phyloP scores from a whole-genome alignment of 2,888 invertebrate genomes.

The Eupithecia subfuscata region DNA sequence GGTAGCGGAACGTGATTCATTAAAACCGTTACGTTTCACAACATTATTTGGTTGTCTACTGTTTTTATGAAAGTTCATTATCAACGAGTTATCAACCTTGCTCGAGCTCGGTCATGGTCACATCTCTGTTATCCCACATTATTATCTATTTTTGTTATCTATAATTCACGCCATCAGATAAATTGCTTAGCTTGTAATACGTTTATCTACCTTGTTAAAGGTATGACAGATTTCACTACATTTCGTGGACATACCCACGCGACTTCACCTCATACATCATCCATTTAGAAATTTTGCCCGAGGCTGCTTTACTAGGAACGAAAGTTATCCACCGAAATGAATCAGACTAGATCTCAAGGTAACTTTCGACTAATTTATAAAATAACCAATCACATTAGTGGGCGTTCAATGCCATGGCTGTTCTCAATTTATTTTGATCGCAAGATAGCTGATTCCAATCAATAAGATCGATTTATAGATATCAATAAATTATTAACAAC shows the following conservation, averaged over 20 bases:
- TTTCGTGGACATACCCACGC: not conserved
- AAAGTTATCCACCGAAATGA: slow-evolving; percentile 27
- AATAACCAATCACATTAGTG: slow-evolving; percentile 19
- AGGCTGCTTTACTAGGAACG: slow-evolving; percentile 22
- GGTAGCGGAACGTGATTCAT: slow-evolving; percentile 45
- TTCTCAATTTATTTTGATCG: slow-evolving; percentile 11
- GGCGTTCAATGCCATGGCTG: slow-evolving; percentile 29
- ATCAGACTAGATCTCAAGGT: slow-evolving; percentile 25
- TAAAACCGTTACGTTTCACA: slow-evolving; percentile 46
- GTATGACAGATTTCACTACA: not conserved
- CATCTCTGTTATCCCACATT: slow-evolving; percentile 3
- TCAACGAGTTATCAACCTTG: slow-evolving; percentile 18
- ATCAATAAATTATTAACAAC: slow-evolving; percentile 15
- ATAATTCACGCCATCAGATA: not conserved
- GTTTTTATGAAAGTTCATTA: slow-evolving; percentile 33
- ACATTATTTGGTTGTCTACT: slow-evolving; percentile 39
- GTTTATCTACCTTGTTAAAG: not conserved
- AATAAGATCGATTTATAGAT: slow-evolving; percentile 20
- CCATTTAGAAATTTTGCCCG: slow-evolving; percentile 20
- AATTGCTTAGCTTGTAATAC: not conserved
- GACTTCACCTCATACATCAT: not conserved
- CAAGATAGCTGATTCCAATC: slow-evolving; percentile 5
- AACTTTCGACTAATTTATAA: slow-evolving; percentile 16
- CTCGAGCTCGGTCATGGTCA: slow-evolving; percentile 15
- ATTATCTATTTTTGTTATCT: too few species aligned